Evolutionary conservation across 30 jellyfish, hydroid and myxozoan species (phyloP).

Genomic region (Aurelia aurita complex sp. Pacific): DNA sequence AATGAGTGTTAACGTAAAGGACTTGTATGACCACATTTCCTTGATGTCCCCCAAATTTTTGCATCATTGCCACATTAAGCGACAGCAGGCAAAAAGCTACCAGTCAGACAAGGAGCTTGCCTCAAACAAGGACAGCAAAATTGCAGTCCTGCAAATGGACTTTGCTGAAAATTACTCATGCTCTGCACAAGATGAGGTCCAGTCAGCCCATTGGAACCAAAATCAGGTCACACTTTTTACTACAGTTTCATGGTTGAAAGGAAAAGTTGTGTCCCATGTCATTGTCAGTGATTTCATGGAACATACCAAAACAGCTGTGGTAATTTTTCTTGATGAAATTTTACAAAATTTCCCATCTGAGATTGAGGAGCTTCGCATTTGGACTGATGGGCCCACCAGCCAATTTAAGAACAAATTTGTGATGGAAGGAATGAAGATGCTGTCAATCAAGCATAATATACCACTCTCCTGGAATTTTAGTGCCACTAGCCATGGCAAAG

Average conservation of each 20-base stretch:
- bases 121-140: slow-evolving; percentile 5
- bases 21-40: slow-evolving; percentile 33
- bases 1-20: slow-evolving; percentile 1
- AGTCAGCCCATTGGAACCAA: slow-evolving; percentile 66
- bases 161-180: slow-evolving; percentile 49
- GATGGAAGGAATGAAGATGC: slow-evolving; percentile 17
- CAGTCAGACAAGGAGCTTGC: slow-evolving; percentile 34
- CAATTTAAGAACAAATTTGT: slow-evolving; percentile 70
- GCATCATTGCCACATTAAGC: slow-evolving; percentile 43
- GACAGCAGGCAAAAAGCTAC: slow-evolving; percentile 51
- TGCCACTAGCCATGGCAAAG: slow-evolving; percentile 46
- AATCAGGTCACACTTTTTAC: slow-evolving; percentile 53
- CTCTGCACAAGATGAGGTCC: slow-evolving; percentile 58
- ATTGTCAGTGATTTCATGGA: slow-evolving; percentile 17
- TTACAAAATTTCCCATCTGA: slow-evolving; percentile 17
- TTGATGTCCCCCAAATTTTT: slow-evolving; percentile 9
- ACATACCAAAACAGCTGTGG: slow-evolving; percentile 33
- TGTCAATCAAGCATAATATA: neutral
- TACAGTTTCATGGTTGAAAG: slow-evolving; percentile 20
- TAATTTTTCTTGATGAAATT: slow-evolving; percentile 30
- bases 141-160: slow-evolving; percentile 53
- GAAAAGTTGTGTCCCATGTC: neutral
- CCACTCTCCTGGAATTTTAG: slow-evolving; percentile 21
- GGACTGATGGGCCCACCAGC: slow-evolving; percentile 67
- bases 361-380: slow-evolving; percentile 23